phyloP scores from a whole-genome alignment of 2,113 vertebrate genomes.

The Alethe castanea region DNA sequence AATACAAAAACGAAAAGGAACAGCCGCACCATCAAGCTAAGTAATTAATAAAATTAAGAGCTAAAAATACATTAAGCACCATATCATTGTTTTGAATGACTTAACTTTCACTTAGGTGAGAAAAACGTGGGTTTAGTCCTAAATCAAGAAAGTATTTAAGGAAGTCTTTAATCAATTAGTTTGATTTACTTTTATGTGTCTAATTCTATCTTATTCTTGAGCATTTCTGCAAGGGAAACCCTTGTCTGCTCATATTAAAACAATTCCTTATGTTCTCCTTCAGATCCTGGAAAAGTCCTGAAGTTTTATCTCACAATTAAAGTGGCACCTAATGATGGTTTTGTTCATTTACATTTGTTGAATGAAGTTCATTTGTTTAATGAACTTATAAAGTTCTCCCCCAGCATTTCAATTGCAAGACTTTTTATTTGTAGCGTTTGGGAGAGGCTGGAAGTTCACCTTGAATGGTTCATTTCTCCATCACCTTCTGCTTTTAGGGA shows the following conservation, averaged over 20 bases:
- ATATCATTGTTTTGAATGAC: not conserved
- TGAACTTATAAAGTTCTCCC: not conserved
- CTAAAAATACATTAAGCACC: not conserved
- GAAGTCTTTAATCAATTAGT: not conserved
- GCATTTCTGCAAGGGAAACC: not conserved
- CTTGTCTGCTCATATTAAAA: not conserved
- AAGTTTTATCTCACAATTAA: not conserved
- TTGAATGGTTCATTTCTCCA: not conserved
- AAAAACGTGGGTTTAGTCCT: not conserved
- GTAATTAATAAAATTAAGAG: not conserved
- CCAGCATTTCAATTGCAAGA: not conserved
- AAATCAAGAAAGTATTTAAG: not conserved
- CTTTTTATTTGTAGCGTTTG: not conserved
- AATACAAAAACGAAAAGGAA: not conserved
- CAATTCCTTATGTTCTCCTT: not conserved
- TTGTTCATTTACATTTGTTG: not conserved
- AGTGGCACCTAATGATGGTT: not conserved
- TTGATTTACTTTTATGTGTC: not conserved
- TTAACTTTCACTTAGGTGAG: not conserved
- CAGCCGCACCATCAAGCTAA: not conserved
- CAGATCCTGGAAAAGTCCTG: not conserved
- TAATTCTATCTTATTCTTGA: not conserved
- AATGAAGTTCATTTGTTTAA: not conserved
- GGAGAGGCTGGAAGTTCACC: not conserved
- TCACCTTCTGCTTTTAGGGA: constrained; percentile 49